These are phyloP conservation scores for Anas platyrhynchos DNA, from an alignment of 2,113 vertebrate species.

Conservation along the genomic window DNA sequence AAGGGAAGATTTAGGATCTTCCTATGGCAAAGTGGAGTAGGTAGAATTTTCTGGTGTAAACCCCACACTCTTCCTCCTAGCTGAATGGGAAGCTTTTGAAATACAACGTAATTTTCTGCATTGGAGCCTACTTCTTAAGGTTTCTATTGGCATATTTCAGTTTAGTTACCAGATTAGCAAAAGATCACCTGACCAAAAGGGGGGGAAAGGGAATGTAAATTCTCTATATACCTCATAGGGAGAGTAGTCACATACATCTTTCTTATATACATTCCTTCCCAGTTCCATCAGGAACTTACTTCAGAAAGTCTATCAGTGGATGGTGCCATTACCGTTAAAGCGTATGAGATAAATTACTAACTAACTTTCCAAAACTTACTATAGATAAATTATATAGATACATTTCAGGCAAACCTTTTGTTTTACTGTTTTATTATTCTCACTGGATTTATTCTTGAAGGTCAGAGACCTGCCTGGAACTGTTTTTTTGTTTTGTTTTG, in stretches of 20 bases:
- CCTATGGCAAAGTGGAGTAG: neutral
- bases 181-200: neutral
- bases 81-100: neutral
- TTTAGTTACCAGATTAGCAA: neutral
- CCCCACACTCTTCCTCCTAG: neutral
- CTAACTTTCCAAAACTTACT: neutral
- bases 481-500: too few relatives aligned
- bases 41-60: neutral
- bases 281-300: neutral
- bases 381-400: neutral
- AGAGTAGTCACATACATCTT: neutral
- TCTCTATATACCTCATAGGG: neutral
- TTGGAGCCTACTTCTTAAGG: neutral
- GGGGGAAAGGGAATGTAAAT: neutral
- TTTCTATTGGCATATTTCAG: neutral
- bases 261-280: neutral
- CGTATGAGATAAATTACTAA: neutral
- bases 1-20: neutral
- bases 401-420: neutral
- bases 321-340: neutral
- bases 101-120: neutral
- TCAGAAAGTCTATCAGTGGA: neutral
- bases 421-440: neutral
- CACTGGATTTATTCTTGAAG: neutral
- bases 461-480: neutral